Conservation (phyloP, 2,113 vertebrate species). For the Brachyistius frenatus region DNA sequence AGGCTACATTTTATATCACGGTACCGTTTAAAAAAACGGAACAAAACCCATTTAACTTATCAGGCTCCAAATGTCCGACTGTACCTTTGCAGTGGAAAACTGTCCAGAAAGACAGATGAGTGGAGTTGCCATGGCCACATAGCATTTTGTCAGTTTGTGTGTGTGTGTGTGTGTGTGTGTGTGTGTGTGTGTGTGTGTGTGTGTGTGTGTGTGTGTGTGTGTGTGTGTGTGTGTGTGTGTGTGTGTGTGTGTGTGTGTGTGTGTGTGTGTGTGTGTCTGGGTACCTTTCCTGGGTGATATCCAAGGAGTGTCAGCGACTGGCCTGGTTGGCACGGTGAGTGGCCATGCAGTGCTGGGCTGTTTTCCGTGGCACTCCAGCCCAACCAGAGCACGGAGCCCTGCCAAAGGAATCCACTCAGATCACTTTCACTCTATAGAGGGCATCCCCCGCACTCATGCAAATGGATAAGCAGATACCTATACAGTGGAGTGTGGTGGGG, state of each 20-base stretch:
- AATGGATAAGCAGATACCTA: constrained; percentile 12
- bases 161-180: no score
- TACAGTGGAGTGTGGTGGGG: not conserved
- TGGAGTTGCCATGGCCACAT: constrained; percentile 66
- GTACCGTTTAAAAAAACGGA: not conserved
- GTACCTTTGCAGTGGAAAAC: constrained; percentile 6
- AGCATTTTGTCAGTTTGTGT: not conserved
- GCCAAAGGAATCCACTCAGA: constrained; percentile 76
- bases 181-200: no score
- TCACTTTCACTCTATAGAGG: constrained; percentile 66
- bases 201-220: no score
- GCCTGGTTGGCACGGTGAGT: constrained; percentile 71
- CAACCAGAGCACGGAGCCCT: constrained; percentile 54
- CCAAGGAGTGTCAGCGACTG: constrained; percentile 70
- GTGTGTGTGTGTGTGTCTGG: constrained; percentile 11
- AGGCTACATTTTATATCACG: not conserved
- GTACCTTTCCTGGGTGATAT: constrained; percentile 70
- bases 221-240: not conserved
- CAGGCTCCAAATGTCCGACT: not conserved
- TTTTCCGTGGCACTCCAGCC: constrained; percentile 49
- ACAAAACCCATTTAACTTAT: not conserved
- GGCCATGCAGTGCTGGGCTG: constrained; percentile 52
- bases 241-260: no score
- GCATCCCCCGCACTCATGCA: constrained; percentile 50
- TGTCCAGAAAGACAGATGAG: constrained; percentile 38